Evolutionary conservation across 2,113 vertebrate species (phyloP), one percentile per base, ranked within the genome.

Genomic region (Lepisosteus oculatus): DNA sequence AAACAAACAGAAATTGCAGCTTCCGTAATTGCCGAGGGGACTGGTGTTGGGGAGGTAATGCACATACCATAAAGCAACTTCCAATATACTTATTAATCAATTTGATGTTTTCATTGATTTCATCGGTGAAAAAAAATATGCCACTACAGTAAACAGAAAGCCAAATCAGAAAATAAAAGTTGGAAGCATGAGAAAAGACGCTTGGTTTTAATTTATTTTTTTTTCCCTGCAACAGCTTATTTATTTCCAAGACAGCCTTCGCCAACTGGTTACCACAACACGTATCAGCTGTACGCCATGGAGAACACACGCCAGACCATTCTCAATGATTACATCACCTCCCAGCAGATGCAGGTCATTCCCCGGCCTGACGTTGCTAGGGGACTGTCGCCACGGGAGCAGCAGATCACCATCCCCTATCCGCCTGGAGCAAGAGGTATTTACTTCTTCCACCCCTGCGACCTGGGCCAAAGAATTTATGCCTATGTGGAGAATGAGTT

Each of bases 271-370:
- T 99, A 97, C 86, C 96, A 95, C 55, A 98, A 95, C 84, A 97
- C 95, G 67, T 99, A 99, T 80, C 97, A 98, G 86, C 92, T 99
- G 78, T 98, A 99, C 3, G 97, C 97, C 7, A 98, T 99, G 96
- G 97, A 99, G 87, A 99, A 98, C 77, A 99, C 97, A 0, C 89
- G 97, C 1, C 97, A 99, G 93, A 99, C 97, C 80, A 99, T 99
- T 87, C 90, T 99, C 41, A 99, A 98, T 0, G 97, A 99, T 83
- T 99, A 99, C 81, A 99, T 99, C 89, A 99, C 97, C 59, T 99
- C 97, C 43, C 97, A 99, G 85, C 97, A 99, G 90, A 99, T 99
- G 97, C 96, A 96, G 75, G 95, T 95, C 79, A 98, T 96, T 78
- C 90, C 97, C 15, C 92, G 96, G 43, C 93, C 96, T 0, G 96